Percentiles rank a stretch among this genome's conserved stretches.
Evolutionary conservation across 2,888 invertebrate species (phyloP).

Genomic region (Kuschelorhynchus macadamiae): DNA sequence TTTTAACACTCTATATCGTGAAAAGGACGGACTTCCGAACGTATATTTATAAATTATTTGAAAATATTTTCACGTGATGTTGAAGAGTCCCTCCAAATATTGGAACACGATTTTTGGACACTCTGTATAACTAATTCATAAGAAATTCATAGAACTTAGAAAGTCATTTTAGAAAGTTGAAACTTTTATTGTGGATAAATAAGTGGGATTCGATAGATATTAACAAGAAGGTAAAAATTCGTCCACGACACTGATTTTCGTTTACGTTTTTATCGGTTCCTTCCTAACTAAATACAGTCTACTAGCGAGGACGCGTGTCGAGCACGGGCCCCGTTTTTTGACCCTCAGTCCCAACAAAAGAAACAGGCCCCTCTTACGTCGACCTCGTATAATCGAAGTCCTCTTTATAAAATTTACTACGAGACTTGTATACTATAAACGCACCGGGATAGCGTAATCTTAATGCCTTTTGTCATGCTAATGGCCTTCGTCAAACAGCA

Average conservation of each 20-base stretch:
- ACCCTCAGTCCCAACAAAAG: conserved; percentile 66
- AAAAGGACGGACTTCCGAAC: too few species aligned
- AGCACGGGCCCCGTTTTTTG: conserved; percentile 68
- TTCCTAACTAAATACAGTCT: conserved; percentile 66
- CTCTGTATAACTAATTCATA: too few species aligned
- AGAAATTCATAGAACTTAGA: too few species aligned
- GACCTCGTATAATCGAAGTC: conserved; percentile 47
- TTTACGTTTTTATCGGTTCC: conserved; percentile 63
- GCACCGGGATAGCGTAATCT: conserved; percentile 67
- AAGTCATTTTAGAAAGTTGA: too few species aligned
- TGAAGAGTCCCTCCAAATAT: too few species aligned
- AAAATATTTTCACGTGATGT: too few species aligned
- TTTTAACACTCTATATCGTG: too few species aligned
- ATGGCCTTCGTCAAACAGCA: conserved; percentile 59
- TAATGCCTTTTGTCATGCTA: conserved; percentile 68
- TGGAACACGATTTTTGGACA: too few species aligned
- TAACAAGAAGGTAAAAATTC: too few species aligned
- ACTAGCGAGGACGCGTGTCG: conserved; percentile 64
- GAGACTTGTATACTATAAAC: conserved; percentile 53
- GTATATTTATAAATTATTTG: too few species aligned
- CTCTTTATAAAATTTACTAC: conserved; percentile 57
- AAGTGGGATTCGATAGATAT: too few species aligned
- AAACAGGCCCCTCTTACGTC: conserved; percentile 60
- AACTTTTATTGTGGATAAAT: too few species aligned
- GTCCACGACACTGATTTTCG: conserved; percentile 60